These are phyloP conservation scores for Coecobrya sp. DNA, from an alignment of 2,888 invertebrate genomes.

Conservation along the genomic window DNA sequence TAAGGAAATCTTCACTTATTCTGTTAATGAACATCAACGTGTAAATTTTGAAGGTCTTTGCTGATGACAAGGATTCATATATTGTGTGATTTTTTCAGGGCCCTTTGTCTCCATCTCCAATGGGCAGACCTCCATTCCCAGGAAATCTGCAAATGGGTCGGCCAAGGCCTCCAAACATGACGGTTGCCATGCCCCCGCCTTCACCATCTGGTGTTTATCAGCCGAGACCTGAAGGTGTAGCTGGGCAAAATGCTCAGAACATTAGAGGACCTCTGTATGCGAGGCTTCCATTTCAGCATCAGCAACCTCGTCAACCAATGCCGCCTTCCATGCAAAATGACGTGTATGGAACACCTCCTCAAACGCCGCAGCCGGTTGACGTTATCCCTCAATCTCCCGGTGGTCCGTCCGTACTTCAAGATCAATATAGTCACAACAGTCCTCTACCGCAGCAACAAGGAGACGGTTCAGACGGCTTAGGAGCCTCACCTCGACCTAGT, in stretches of 20 bases:
- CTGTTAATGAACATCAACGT: too few relatives aligned
- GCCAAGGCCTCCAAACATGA: constrained; percentile 79
- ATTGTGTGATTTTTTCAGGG: constrained; percentile 41
- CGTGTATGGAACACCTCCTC: constrained; percentile 77
- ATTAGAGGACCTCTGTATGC: constrained; percentile 85
- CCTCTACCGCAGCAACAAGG: constrained; percentile 56
- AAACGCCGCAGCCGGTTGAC: constrained; percentile 79
- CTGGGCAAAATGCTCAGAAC: constrained; percentile 87
- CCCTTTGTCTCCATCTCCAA: constrained; percentile 77
- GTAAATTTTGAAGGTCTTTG: too few relatives aligned
- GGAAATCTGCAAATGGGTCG: constrained; percentile 89
- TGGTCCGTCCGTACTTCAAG: constrained; percentile 75
- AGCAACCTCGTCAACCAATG: constrained; percentile 81
- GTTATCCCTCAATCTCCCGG: constrained; percentile 74
- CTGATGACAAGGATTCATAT: background rate
- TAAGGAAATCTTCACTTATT: background rate
- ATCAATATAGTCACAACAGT: constrained; percentile 85
- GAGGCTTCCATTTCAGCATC: constrained; percentile 73
- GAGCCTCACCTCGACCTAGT: constrained; percentile 75
- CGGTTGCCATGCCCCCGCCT: constrained; percentile 86
- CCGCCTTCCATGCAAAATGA: constrained; percentile 79
- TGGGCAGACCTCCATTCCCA: constrained; percentile 86
- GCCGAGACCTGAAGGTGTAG: constrained; percentile 87
- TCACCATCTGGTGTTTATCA: constrained; percentile 83
- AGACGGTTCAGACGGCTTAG: constrained; percentile 60